These are phyloP conservation scores for Dendroctonus ponderosae DNA, from an alignment of 1,140 invertebrate genomes.

Conservation along the genomic window DNA sequence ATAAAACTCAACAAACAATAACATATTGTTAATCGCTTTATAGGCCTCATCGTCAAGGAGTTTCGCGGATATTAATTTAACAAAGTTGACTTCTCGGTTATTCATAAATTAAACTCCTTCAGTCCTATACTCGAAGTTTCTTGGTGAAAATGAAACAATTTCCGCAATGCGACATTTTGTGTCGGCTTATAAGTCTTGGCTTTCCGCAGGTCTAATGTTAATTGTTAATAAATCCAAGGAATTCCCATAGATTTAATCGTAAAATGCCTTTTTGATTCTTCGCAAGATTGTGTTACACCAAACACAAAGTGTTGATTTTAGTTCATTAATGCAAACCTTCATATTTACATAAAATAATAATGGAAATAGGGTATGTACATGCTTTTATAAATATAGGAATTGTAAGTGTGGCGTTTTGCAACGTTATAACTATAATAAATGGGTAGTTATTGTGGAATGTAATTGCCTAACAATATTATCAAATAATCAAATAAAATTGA, in stretches of 20 bases:
- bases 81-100: neutral
- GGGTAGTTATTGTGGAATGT: too few relatives aligned
- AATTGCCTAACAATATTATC: too few relatives aligned
- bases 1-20: neutral
- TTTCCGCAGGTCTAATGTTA: constrained; percentile 1
- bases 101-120: neutral
- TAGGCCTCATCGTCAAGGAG: neutral
- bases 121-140: neutral
- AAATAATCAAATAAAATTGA: too few relatives aligned
- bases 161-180: constrained; percentile 6
- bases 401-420: too few relatives aligned
- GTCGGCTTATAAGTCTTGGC: neutral
- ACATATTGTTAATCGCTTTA: neutral
- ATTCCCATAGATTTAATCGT: constrained; percentile 3
- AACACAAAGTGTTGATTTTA: too few relatives aligned
- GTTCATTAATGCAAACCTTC: too few relatives aligned
- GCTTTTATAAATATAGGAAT: too few relatives aligned
- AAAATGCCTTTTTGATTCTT: constrained; percentile 2
- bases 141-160: neutral
- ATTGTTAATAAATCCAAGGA: constrained; percentile 9
- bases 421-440: too few relatives aligned
- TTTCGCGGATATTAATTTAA: neutral
- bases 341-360: too few relatives aligned
- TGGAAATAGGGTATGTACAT: too few relatives aligned
- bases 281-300: neutral